Conservation (phyloP, 2,888 invertebrate genomes). For the Phlogophora meticulosa region DNA sequence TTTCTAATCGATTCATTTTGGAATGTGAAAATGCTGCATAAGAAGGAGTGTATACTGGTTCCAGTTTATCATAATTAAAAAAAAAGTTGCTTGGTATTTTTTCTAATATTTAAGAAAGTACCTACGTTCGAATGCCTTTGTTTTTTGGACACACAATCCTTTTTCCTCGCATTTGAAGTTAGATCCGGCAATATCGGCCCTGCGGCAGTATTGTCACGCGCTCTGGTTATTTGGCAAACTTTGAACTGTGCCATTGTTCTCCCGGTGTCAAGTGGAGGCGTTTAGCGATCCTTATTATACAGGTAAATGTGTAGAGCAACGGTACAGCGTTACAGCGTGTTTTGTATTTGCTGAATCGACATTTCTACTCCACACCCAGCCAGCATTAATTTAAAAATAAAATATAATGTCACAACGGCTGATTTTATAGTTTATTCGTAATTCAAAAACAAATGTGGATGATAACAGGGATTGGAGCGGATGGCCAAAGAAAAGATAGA, state of each 20-base stretch:
- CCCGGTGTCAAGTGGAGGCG: slow-evolving; percentile 40
- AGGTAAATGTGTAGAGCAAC: slow-evolving; percentile 26
- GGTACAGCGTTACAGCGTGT: not conserved
- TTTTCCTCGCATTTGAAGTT: slow-evolving; percentile 4
- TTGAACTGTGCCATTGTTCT: slow-evolving; percentile 46
- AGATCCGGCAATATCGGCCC: slow-evolving; percentile 25
- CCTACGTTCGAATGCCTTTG: not conserved
- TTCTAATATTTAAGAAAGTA: not conserved
- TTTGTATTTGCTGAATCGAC: not conserved
- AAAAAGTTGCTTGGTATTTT: not conserved
- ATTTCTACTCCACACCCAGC: slow-evolving; percentile 21
- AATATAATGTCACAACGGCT: no score
- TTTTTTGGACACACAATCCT: not conserved
- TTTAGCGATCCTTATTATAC: slow-evolving; percentile 34
- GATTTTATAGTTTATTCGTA: no score
- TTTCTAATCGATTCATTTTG: not conserved
- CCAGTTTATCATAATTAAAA: no score
- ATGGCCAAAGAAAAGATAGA: no score
- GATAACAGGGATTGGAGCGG: no score
- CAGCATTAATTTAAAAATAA: no score
- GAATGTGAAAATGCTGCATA: not conserved
- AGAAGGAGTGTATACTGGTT: not conserved
- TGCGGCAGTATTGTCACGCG: slow-evolving; percentile 26
- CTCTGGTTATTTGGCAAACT: slow-evolving; percentile 53
- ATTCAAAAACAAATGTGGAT: no score